Evolutionary conservation across 2,888 invertebrate genomes (phyloP).

Genomic region (Sicus ferrugineus): DNA sequence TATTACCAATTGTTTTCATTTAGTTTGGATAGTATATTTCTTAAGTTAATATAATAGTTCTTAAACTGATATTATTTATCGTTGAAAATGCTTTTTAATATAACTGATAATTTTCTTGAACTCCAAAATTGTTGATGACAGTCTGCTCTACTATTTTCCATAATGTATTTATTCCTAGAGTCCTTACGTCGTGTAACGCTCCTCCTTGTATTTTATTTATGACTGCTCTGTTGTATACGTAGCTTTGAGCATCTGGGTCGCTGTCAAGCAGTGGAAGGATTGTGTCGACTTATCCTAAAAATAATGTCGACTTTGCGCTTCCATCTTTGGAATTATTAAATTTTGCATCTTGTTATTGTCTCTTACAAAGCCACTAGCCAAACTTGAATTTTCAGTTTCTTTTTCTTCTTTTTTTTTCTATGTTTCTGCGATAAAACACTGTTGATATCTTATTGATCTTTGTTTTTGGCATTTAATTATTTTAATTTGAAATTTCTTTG

Average conservation of each 20-base stretch:
- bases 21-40: constrained; percentile 40
- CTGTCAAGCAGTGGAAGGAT: background rate
- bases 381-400: background rate
- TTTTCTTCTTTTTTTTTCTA: background rate
- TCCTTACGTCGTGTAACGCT: constrained; percentile 1
- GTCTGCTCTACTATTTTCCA: background rate
- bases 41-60: constrained; percentile 37
- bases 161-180: background rate
- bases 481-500: background rate
- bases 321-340: background rate
- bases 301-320: background rate
- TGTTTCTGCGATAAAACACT: background rate
- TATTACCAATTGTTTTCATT: constrained; percentile 28
- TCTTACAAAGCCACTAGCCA: background rate
- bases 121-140: constrained; percentile 4
- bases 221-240: background rate
- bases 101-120: constrained; percentile 2
- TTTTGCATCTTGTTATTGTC: background rate
- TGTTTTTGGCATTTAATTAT: background rate
- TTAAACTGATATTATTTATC: constrained; percentile 33
- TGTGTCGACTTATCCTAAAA: background rate
- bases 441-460: too few species aligned
- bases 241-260: constrained; percentile 3
- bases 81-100: background rate
- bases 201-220: background rate